Evolutionary conservation across 2,888 invertebrate species (phyloP).

Genomic region (Apomyelois bistriatella): DNA sequence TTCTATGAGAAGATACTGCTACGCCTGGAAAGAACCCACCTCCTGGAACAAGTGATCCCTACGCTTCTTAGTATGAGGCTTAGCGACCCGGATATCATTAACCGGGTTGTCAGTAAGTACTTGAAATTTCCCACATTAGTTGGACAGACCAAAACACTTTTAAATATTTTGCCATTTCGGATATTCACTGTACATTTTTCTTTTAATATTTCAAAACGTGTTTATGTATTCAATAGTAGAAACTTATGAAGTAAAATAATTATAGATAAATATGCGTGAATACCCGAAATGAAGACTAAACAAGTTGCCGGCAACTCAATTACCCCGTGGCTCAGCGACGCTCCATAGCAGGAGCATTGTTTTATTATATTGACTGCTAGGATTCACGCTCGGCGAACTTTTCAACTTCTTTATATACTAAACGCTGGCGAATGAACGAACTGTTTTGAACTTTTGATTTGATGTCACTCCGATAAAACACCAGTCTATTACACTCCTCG

Average conservation of each 20-base stretch:
- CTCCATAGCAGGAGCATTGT: neutral
- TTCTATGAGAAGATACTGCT: slow-evolving; percentile 90
- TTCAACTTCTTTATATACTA: slow-evolving; percentile 5
- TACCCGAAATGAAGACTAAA: neutral
- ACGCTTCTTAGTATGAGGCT: slow-evolving; percentile 91
- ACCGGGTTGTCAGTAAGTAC: slow-evolving; percentile 95
- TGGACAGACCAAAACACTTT: no score
- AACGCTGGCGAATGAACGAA: slow-evolving; percentile 15
- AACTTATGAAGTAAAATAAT: no score
- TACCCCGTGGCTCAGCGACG: slow-evolving; percentile 1
- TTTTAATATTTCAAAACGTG: neutral
- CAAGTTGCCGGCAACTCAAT: slow-evolving; percentile 7
- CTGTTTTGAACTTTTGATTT: slow-evolving; percentile 4
- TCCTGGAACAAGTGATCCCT: slow-evolving; percentile 94
- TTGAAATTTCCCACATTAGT: neutral
- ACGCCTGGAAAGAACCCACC: slow-evolving; percentile 91
- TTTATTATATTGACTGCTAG: neutral
- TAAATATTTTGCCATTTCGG: neutral
- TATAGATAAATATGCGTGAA: neutral
- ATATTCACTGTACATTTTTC: neutral
- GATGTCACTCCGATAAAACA: neutral
- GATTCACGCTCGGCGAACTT: slow-evolving; percentile 13
- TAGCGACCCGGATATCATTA: slow-evolving; percentile 92
- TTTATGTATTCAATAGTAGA: no score
- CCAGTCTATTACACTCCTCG: slow-evolving; percentile 18